Evolutionary conservation across 2,113 vertebrate genomes (phyloP).

Genomic region (Lamprologus speciosus): DNA sequence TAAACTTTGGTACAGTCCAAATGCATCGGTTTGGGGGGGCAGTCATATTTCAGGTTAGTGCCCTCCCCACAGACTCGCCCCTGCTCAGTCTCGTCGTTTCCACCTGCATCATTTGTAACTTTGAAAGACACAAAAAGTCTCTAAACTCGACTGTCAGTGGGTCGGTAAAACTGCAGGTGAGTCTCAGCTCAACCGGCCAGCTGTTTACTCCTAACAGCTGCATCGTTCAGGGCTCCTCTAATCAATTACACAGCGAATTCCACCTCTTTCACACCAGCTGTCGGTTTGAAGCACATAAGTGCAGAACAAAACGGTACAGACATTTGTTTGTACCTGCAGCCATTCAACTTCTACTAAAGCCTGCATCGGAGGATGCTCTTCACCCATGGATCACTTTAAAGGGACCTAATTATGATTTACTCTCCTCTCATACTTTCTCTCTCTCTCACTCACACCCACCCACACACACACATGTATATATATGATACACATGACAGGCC

Average conservation of each 20-base stretch:
- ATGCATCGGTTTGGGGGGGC: background rate
- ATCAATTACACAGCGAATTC: background rate
- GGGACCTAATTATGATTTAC: background rate
- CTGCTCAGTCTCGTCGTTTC: background rate
- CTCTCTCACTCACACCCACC: too few species aligned
- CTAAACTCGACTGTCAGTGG: background rate
- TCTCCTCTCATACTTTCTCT: background rate
- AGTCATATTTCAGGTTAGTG: background rate
- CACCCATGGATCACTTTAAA: background rate
- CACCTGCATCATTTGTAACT: background rate
- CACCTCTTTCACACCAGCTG: background rate
- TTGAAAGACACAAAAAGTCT: accelerated
- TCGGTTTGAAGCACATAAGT: background rate
- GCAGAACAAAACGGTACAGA: background rate
- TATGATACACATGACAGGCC: background rate
- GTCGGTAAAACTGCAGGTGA: background rate
- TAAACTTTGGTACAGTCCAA: background rate
- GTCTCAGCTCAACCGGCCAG: background rate
- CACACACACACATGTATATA: accelerated
- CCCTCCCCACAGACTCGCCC: background rate
- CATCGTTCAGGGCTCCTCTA: background rate
- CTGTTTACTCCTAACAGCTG: background rate
- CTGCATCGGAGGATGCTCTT: background rate
- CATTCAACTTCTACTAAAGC: background rate
- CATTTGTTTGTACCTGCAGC: background rate